phyloP scores from a whole-genome alignment of 1,140 invertebrate genomes.

The Wiebesia pumilae region DNA sequence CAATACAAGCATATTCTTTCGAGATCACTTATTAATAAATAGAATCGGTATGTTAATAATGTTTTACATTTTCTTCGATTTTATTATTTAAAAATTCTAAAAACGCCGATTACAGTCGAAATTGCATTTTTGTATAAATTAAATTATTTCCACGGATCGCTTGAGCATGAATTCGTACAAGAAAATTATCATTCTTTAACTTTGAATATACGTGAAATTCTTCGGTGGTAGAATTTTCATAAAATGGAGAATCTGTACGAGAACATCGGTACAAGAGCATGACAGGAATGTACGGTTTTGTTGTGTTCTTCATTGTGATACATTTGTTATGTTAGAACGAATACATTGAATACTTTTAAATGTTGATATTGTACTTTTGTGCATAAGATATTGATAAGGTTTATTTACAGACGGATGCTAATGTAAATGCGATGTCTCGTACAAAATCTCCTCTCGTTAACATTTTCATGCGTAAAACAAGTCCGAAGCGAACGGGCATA shows the following conservation, averaged over 20 bases:
- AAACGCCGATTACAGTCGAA: neutral
- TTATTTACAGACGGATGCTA: too few relatives aligned
- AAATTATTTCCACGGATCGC: neutral
- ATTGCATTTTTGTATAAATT: neutral
- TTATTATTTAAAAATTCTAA: too few relatives aligned
- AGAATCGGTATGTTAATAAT: too few relatives aligned
- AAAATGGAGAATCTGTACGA: neutral
- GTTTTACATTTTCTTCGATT: too few relatives aligned
- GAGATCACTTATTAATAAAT: too few relatives aligned
- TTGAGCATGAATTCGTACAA: too few relatives aligned
- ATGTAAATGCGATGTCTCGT: too few relatives aligned
- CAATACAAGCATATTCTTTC: too few relatives aligned
- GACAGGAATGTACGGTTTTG: neutral
- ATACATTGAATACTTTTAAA: neutral
- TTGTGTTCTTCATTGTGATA: neutral
- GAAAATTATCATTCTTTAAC: neutral
- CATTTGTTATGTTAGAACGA: neutral
- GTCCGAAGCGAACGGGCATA: too few relatives aligned
- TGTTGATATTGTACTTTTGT: neutral
- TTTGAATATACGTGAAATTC: neutral
- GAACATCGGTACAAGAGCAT: neutral
- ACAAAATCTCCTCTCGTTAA: too few relatives aligned
- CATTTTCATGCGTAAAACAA: too few relatives aligned
- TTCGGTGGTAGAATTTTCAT: neutral
- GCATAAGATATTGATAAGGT: too few relatives aligned